Evolutionary conservation across 1,140 invertebrate species (phyloP).

Genomic region (Lepidurus couesii): DNA sequence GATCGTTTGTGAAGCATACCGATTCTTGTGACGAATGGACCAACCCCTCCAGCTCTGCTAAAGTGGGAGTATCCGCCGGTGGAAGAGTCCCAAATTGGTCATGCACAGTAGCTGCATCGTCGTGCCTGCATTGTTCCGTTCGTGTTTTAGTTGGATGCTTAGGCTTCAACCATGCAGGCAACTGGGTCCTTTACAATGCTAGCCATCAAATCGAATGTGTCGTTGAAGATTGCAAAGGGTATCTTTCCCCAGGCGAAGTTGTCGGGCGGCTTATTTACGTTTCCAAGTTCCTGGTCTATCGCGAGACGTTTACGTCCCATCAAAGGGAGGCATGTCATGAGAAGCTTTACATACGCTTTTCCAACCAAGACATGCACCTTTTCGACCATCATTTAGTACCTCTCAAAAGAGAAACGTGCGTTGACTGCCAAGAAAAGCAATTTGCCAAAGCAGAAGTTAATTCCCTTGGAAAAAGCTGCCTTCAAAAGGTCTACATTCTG

Average conservation of each 20-base stretch:
- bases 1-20: background rate
- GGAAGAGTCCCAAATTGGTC: conserved; percentile 5
- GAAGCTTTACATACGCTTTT: background rate
- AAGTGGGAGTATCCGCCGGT: background rate
- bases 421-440: background rate
- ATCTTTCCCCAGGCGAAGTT: conserved; percentile 8
- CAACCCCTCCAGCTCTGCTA: background rate
- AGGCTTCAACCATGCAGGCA: conserved; percentile 19
- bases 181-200: conserved; percentile 24
- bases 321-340: background rate
- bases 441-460: background rate
- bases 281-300: conserved; percentile 29
- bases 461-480: background rate
- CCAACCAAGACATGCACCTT: conserved; percentile 23
- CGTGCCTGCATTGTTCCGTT: background rate
- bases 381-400: conserved; percentile 3
- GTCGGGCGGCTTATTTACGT: conserved; percentile 4
- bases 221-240: conserved; percentile 2
- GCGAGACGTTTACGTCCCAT: conserved; percentile 21
- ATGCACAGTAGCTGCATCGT: conserved; percentile 5
- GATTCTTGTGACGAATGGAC: conserved; percentile 16
- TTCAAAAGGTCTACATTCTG: background rate
- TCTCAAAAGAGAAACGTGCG: background rate
- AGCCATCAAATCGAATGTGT: conserved; percentile 21
- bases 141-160: conserved; percentile 24